Evolutionary conservation across 2,888 invertebrate species (phyloP), one percentile per base, ranked within the genome.

Genomic region (Melieria omissa): DNA sequence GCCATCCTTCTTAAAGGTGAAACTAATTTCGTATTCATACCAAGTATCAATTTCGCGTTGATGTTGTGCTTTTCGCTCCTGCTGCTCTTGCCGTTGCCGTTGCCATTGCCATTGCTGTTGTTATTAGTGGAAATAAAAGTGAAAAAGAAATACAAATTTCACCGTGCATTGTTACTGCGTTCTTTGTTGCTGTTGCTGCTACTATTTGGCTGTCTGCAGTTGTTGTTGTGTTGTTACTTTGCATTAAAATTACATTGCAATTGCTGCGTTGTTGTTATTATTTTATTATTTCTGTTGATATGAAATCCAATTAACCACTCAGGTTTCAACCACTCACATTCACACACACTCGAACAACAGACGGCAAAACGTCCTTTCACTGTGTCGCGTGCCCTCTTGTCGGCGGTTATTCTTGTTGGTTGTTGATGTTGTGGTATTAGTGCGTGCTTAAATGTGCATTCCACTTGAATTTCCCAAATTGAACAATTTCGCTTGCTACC

Each of bases 181-280:
- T 55, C 57, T n/a, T 65, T 63, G 54, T 47, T 64, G 16, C 44
- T 62, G 52, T 52, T 54, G 64, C 16, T 57, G 60, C 61, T 54
- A 62, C 49, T 72, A 66, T 71, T 29, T 29, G 29, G 29, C 29
- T 29, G 29, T 29, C 29, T 73, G 71, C 64, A 70, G 70, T 71
- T 72, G 63, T 70, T 72, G 64, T 60, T 68, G 68, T 68, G 65
- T 71, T 72, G 71, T 74, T 81, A 72, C 63, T 75, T 79, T 80
- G 81, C 81, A 83, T 83, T 82, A 82, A 84, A 83, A 84, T 83
- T 83, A 80, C 83, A 83, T 81, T 82, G 80, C 80, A 80, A 80
- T 81, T 79, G 81, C 60, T 62, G 54, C 68, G 58, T 58, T 64
- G 49, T 68, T 74, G 69, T 70, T 75, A 71, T 72, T 74, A 57